phyloP scores from a whole-genome alignment of 37 sponge, comb jelly and placozoan genomes.

The Halichondria panicea region DNA sequence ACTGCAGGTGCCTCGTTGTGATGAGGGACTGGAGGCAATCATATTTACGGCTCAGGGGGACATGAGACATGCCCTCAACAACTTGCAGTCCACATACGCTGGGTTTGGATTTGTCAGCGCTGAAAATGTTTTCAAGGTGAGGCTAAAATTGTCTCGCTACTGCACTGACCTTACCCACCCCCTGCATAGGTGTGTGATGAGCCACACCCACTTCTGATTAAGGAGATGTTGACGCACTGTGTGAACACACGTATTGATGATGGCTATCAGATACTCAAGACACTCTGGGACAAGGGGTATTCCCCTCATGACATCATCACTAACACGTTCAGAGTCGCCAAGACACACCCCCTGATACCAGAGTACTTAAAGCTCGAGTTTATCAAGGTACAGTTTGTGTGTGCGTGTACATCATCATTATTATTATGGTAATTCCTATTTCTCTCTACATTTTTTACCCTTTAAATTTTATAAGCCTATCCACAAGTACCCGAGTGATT shows the following conservation, averaged over 20 bases:
- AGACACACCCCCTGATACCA: slow-evolving; percentile 83
- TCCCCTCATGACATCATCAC: slow-evolving; percentile 96
- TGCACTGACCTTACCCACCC: neutral
- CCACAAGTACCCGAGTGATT: too few relatives aligned
- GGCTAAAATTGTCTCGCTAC: neutral
- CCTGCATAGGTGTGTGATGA: slow-evolving; percentile 94
- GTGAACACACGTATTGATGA: slow-evolving; percentile 65
- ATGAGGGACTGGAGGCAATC: slow-evolving; percentile 95
- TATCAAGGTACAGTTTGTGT: slow-evolving; percentile 82
- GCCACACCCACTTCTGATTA: slow-evolving; percentile 97
- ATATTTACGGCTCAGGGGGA: slow-evolving; percentile 99
- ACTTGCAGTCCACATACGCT: slow-evolving; percentile 86
- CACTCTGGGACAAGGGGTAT: slow-evolving; percentile 97
- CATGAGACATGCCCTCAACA: slow-evolving; percentile 99
- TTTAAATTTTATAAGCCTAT: too few relatives aligned
- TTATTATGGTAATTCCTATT: too few relatives aligned
- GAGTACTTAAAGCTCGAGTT: slow-evolving; percentile 97
- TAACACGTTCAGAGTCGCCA: slow-evolving; percentile 93
- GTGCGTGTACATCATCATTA: too few relatives aligned
- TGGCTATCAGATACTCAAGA: slow-evolving; percentile 84
- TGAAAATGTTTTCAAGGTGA: slow-evolving; percentile 97
- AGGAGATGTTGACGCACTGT: slow-evolving; percentile 91
- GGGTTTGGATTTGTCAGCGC: slow-evolving; percentile 95
- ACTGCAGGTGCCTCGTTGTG: slow-evolving; percentile 72
- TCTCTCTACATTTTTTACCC: too few relatives aligned